phyloP scores from a whole-genome alignment of 2,888 invertebrate genomes.

The Ornithoptera alexandrae region DNA sequence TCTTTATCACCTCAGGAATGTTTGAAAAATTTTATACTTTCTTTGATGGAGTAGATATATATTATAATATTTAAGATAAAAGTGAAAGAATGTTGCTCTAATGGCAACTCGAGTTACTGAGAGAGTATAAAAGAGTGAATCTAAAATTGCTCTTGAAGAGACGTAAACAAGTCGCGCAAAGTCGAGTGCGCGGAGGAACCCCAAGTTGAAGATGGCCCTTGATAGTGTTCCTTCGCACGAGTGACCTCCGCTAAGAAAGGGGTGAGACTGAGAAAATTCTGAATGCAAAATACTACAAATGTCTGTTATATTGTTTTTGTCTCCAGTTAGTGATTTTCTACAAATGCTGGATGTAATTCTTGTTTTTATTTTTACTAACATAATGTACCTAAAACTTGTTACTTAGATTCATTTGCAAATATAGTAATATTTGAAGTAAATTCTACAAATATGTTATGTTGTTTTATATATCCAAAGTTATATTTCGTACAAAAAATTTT shows the following conservation, averaged over 20 bases:
- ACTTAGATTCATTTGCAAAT: neutral
- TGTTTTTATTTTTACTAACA: neutral
- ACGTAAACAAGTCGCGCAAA: slow-evolving; percentile 40
- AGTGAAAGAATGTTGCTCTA: slow-evolving; percentile 29
- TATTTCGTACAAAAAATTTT: neutral
- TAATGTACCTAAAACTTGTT: neutral
- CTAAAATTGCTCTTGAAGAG: slow-evolving; percentile 27
- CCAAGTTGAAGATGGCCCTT: slow-evolving; percentile 44
- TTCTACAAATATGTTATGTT: neutral
- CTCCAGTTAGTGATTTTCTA: slow-evolving; percentile 6
- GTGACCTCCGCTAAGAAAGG: slow-evolving; percentile 43
- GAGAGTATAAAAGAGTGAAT: slow-evolving; percentile 30
- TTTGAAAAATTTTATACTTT: neutral
- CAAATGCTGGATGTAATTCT: neutral
- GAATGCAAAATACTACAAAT: slow-evolving; percentile 19
- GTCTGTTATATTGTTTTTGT: slow-evolving; percentile 15
- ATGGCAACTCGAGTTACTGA: slow-evolving; percentile 31
- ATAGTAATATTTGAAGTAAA: neutral
- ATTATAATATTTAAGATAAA: slow-evolving; percentile 30
- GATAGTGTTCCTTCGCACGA: slow-evolving; percentile 46
- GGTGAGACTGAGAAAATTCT: slow-evolving; percentile 36
- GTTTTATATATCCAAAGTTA: neutral
- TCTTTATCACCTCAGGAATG: too few relatives aligned
- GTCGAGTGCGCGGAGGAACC: slow-evolving; percentile 43
- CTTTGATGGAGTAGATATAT: slow-evolving; percentile 19